These are phyloP conservation scores for Spilosoma lubricipeda DNA, from an alignment of 2,888 invertebrate species.

Conservation along the genomic window DNA sequence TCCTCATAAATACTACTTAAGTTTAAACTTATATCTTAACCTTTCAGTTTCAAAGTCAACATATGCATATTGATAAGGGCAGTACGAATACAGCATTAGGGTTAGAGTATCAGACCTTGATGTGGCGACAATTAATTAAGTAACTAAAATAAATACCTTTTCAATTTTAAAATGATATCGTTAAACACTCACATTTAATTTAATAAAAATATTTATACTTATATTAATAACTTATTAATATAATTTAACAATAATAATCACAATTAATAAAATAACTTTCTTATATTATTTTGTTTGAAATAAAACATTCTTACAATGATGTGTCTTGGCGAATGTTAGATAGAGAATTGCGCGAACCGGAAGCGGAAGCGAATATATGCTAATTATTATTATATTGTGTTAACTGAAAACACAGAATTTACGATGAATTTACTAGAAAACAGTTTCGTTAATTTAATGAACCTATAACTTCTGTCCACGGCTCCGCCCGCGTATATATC, in stretches of 20 bases:
- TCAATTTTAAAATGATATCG: background rate
- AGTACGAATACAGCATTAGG: background rate
- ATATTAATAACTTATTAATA: no score
- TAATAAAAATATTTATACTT: no score
- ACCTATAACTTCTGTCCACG: no score
- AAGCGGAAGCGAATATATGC: background rate
- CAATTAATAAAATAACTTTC: background rate
- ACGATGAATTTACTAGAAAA: background rate
- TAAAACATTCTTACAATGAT: conserved; percentile 1
- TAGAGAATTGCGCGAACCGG: background rate
- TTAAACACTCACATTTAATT: no score
- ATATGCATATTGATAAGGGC: background rate
- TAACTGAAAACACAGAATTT: background rate
- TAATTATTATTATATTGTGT: background rate
- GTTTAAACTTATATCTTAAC: background rate
- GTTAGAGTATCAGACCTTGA: background rate
- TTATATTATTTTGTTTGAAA: background rate
- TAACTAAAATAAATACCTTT: background rate
- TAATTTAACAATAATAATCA: background rate
- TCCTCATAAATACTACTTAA: no score
- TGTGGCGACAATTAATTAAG: background rate
- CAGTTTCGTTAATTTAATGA: background rate
- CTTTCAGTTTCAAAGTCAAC: no score
- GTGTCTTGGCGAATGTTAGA: background rate
- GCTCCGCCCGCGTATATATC: no score